Evolutionary conservation across 2,797 vertebrate genomes (phyloP), one percentile per base, ranked within the genome.

Genomic region (Enteromius argenteus): DNA sequence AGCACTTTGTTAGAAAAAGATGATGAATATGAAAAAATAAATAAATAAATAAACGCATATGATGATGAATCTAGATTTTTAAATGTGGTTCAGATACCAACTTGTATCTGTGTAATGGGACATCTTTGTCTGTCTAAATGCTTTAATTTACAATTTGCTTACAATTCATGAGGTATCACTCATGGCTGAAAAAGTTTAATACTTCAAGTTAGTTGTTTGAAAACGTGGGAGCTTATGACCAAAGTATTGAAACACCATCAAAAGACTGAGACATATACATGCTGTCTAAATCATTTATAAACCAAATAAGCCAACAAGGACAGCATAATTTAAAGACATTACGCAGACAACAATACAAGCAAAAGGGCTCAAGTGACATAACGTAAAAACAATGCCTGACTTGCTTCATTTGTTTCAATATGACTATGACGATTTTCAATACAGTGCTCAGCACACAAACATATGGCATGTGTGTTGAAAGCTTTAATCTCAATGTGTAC

Each of bases 401-500:
- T 62, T 81, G 53, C 17, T 72, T 46, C 17, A 60, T 46, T 81
- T 60, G 37, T 72, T 81, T 62, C 19, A 81, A 81, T 64, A 19
- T 73, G 42, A 62, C 80, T 62, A 44, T 62, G 30, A 81, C 37
- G 21, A 27, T 49, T 42, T 81, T 64, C 27, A 78, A 76, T 66
- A 35, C 79, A 81, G 32, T 46, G 58, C 39, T 81, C 64, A 68
- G 69, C 76, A 60, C 84, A 75, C n/a, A 79, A 85, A 84, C 67
- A 82, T 51, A 83, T 72, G 53, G 79, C 37, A 66, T 27, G 67
- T 62, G 39, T 73, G 83, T 68, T 64, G 21, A 66, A 82, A 64
- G 78, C 80, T 86, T 80, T 84, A 58, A 84, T 83, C 88, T 83
- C 77, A 37, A 86, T 67, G 53, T 87, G 87, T 37, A 77, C 62